These are phyloP conservation scores for Drosophila testacea DNA, from an alignment of 2,888 invertebrate genomes.

Conservation along the genomic window DNA sequence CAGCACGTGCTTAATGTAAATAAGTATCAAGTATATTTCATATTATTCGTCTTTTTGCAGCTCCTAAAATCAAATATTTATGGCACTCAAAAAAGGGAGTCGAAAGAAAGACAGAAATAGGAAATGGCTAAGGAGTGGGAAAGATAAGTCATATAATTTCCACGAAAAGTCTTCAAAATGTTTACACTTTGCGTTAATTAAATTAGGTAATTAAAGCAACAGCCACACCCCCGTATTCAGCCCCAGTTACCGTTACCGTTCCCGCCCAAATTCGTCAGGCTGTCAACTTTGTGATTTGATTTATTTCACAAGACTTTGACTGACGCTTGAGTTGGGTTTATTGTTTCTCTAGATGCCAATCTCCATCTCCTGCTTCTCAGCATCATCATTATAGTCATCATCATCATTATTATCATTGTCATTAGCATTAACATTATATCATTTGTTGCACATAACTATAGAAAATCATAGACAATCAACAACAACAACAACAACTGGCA, in stretches of 20 bases:
- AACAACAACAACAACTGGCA: neutral
- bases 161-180: constrained; percentile 36
- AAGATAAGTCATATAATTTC: constrained; percentile 36
- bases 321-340: constrained; percentile 21
- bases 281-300: constrained; percentile 58
- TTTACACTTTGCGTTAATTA: constrained; percentile 67
- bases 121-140: neutral
- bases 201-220: constrained; percentile 59
- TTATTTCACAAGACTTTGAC: constrained; percentile 47
- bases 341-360: neutral
- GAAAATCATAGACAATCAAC: constrained; percentile 43
- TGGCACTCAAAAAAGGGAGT: constrained; percentile 10
- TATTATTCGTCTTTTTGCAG: constrained; percentile 21
- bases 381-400: neutral
- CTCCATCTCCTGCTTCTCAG: neutral
- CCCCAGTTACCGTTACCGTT: neutral
- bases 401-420: constrained; percentile 9
- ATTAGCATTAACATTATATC: constrained; percentile 1
- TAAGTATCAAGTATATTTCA: neutral
- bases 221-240: neutral
- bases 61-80: constrained; percentile 35
- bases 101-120: neutral
- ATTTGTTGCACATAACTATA: constrained; percentile 42
- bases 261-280: constrained; percentile 15
- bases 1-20: neutral